Conservation (phyloP, 2,113 vertebrate genomes). For the Phocoena sinus region DNA sequence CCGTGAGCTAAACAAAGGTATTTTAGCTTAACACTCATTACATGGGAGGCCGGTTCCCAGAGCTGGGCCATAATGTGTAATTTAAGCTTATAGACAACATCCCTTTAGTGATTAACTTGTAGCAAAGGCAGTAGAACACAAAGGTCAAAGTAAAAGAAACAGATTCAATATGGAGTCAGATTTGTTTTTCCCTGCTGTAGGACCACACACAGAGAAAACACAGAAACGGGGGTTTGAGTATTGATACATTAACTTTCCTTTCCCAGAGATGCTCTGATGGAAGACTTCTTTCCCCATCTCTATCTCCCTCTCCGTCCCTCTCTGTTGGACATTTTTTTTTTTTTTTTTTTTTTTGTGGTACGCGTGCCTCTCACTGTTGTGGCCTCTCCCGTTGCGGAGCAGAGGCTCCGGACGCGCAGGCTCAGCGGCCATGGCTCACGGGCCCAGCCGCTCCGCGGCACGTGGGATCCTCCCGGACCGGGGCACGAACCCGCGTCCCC, state of each 20-base stretch:
- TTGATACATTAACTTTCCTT: accelerated
- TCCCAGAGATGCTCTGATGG: not conserved
- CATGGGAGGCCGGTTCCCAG: not conserved
- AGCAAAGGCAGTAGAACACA: not conserved
- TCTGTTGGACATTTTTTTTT: too few relatives aligned
- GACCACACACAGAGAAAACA: accelerated
- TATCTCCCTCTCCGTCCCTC: accelerated
- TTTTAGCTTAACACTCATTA: not conserved
- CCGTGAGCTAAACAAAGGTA: not conserved
- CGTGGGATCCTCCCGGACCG: too few relatives aligned
- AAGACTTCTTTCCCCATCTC: accelerated
- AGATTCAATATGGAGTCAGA: too few relatives aligned
- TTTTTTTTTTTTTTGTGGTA: too few relatives aligned
- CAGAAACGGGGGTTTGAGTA: not conserved
- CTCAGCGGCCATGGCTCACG: too few relatives aligned
- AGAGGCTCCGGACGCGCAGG: too few relatives aligned
- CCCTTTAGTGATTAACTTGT: not conserved
- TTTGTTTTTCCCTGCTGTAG: not conserved
- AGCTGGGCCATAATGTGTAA: not conserved
- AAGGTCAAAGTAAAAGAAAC: not conserved
- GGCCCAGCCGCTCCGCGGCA: too few relatives aligned
- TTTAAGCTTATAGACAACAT: not conserved
- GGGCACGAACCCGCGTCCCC: too few relatives aligned
- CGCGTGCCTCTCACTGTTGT: too few relatives aligned
- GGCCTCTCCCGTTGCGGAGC: too few relatives aligned